Conservation (phyloP, 2,888 invertebrate genomes). For the Choristoneura rosaceana region DNA sequence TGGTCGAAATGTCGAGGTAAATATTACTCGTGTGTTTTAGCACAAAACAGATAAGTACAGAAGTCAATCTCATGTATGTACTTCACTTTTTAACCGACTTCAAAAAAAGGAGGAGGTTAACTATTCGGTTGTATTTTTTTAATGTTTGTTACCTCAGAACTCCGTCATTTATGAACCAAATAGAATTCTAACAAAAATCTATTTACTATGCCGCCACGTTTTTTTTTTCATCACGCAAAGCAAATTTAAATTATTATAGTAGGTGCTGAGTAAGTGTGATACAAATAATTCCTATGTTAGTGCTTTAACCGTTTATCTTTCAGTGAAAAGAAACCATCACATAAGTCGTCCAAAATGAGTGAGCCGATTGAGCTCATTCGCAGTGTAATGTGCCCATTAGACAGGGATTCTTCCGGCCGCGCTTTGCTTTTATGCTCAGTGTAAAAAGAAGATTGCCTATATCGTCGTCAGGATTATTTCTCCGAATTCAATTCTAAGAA, state of each 20-base stretch:
- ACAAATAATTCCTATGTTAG: neutral
- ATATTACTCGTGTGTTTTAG: no score
- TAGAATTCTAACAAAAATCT: neutral
- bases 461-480: slow-evolving; percentile 20
- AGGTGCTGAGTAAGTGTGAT: neutral
- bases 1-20: no score
- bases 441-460: slow-evolving; percentile 35
- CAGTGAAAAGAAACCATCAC: slow-evolving; percentile 30
- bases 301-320: slow-evolving; percentile 26
- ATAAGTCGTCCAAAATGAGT: slow-evolving; percentile 35
- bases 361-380: slow-evolving; percentile 39
- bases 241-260: neutral
- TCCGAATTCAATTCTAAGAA: slow-evolving; percentile 14
- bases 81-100: no score
- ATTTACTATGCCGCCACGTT: neutral
- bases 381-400: slow-evolving; percentile 36
- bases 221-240: neutral
- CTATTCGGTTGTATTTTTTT: no score
- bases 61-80: no score
- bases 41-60: no score
- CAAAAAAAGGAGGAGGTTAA: no score
- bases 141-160: no score
- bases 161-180: no score
- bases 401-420: slow-evolving; percentile 32
- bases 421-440: slow-evolving; percentile 27